phyloP scores from a whole-genome alignment of 1,140 invertebrate genomes.

The Pararge aegeria region DNA sequence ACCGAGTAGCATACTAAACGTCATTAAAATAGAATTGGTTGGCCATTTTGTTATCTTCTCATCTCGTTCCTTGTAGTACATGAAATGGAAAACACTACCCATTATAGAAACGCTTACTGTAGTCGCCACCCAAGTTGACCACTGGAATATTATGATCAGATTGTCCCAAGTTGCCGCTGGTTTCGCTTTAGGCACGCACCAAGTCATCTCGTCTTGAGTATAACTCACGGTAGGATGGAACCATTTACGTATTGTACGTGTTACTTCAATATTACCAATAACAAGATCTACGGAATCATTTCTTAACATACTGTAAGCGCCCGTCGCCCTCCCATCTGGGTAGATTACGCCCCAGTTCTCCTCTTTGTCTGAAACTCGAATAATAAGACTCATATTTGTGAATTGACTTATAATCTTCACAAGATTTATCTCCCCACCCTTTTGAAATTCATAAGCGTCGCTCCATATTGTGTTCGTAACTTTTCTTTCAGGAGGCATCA shows the following conservation, averaged over 20 bases:
- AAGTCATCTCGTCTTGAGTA: conserved; percentile 76
- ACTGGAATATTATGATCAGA: conserved; percentile 73
- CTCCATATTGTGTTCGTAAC: conserved; percentile 46
- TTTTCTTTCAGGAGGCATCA: conserved; percentile 64
- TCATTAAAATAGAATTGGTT: conserved; percentile 72
- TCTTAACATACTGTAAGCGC: conserved; percentile 54
- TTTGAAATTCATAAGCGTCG: conserved; percentile 67
- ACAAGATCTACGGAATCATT: conserved; percentile 65
- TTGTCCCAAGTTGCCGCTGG: conserved; percentile 69
- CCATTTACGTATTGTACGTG: conserved; percentile 64
- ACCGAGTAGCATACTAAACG: conserved; percentile 73
- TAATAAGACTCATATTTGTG: conserved; percentile 71
- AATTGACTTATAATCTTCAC: conserved; percentile 72
- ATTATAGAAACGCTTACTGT: conserved; percentile 58
- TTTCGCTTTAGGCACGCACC: conserved; percentile 68
- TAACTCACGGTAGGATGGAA: conserved; percentile 72
- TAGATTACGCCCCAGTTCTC: conserved; percentile 71
- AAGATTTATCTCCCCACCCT: conserved; percentile 72
- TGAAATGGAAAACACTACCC: conserved; percentile 65
- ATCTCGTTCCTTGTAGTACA: conserved; percentile 63
- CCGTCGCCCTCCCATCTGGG: conserved; percentile 58
- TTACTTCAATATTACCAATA: conserved; percentile 74
- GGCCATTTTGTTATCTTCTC: conserved; percentile 65
- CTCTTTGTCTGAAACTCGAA: conserved; percentile 55
- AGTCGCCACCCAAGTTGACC: conserved; percentile 70